Percentiles rank a stretch among this genome's conserved stretches.
Evolutionary conservation across 2,888 invertebrate genomes (phyloP).

Genomic region (Agriotes lineatus): DNA sequence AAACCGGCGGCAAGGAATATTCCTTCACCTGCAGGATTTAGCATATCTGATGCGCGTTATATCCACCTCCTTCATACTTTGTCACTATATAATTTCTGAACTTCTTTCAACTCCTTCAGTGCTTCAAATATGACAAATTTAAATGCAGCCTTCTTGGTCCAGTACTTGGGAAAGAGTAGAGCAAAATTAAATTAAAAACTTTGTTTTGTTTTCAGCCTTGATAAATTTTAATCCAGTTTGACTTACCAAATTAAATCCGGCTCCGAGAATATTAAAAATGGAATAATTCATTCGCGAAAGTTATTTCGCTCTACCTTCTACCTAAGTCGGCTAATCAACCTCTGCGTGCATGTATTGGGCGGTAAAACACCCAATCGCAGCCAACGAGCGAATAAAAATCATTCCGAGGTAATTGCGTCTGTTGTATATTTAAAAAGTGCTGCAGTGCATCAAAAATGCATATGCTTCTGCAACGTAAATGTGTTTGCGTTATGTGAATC

Average conservation of each 20-base stretch:
- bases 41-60: conserved; percentile 54
- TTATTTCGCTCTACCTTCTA: conserved; percentile 35
- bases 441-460: too few species aligned
- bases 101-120: conserved; percentile 47
- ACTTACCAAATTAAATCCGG: conserved; percentile 42
- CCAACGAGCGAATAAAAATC: conserved; percentile 1
- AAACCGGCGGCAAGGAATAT: conserved; percentile 52
- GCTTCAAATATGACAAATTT: conserved; percentile 50
- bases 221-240: conserved; percentile 46
- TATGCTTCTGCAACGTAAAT: too few species aligned
- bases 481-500: too few species aligned
- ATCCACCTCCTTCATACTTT: conserved; percentile 54
- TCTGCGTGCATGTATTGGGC: conserved; percentile 23
- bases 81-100: conserved; percentile 55
- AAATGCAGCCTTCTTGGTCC: conserved; percentile 45
- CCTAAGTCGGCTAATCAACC: conserved; percentile 31
- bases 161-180: conserved; percentile 43
- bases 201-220: conserved; percentile 47
- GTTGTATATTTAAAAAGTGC: too few species aligned
- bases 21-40: conserved; percentile 54
- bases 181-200: conserved; percentile 49
- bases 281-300: conserved; percentile 38
- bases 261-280: conserved; percentile 41
- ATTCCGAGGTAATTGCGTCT: too few species aligned
- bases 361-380: conserved; percentile 6